Base-by-base conservation (phyloP, 1,140 invertebrate species). In the Apis mellifera region DNA sequence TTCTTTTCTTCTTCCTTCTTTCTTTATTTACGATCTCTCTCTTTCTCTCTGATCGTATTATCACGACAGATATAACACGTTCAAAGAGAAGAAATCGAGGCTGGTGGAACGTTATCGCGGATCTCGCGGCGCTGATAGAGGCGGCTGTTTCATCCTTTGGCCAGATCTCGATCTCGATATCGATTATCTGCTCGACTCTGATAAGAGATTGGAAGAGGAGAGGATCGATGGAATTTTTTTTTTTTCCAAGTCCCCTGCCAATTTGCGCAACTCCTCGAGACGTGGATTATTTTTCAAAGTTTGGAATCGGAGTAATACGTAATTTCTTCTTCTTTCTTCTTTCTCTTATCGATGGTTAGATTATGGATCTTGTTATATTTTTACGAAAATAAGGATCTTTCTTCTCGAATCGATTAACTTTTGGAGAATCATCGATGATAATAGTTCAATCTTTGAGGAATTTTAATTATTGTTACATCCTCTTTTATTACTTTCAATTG, bases 231-330 rank as follows among this genome's bases (percentile, higher is more conserved):
- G 69, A 50, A 55, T 64, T 48, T 71, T n/a, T n/a, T n/a, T n/a
- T n/a, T n/a, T n/a, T 60, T 42, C 50, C 17, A 19, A 19, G 23
- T 23, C n/a, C n/a, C n/a, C n/a, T 23, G 42, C 17, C 9, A 84
- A 78, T 78, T 84, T 86, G 85, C 74, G 82, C 85, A 76, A 21
- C 48, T 87, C 71, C 19, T n/a, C 0, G 4, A 17, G 15, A 57
- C 26, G 7, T 12, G 52, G 52, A 72, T 57, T 54, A 23, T 12
- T 2, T 9, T 42, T 54, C 52, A 2, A 8, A 64, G 59, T n/a
- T 26, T 2, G 0, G 15, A 64, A 15, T 26, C 8, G 9, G 23
- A 26, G 1, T 1, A 26, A 26, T 1, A 3, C 2, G n/a, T n/a
- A n/a, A n/a, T 3, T 32, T 32, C 32, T 32, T 32, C 32, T 32